Base-by-base conservation (phyloP, 2,797 vertebrate species). In the Chromis chromis region DNA sequence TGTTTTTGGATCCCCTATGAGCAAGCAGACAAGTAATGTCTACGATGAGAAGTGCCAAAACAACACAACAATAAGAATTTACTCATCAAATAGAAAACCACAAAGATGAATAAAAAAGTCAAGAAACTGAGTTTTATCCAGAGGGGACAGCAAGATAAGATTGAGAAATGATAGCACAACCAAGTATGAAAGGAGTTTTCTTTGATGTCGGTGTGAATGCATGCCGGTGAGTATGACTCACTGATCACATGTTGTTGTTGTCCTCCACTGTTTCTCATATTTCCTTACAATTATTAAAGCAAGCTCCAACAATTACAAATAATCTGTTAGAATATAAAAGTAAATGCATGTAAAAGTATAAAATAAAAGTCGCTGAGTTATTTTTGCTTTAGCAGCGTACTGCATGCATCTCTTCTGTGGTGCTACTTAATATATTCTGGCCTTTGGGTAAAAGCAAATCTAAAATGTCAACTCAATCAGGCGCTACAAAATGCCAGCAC, bases 191-290 rank as follows among this genome's bases (percentile, higher is more conserved):
- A 65, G 25, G 14, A 22, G 57, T 53, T 64, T 59, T 60, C 48
- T 61, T 67, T 79, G 77, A 84, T 73, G 70, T 67, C 48, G 40
- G 28, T 10, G 33, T 36, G 33, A 36, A 7, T 36, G 2, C 10
- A 1, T 7, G 33, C 7, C 10, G 33, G 33, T 36, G 10, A 12
- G 17, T 39, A 7, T 76, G 58, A 81, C 61, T 80, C 57, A 58
- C 17, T 59, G 22, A 56, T 62, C 67, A 49, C 55, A 25, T 59
- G 58, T 11, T 60, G 36, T 62, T 36, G 36, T 46, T 44, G 40
- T 69, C 55, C 11, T 0, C 0, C 31, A 22, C n/a, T 9, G 56
- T 53, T 63, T 79, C 31, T n/a, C 46, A 24, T 1, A 0, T 55
- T 65, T 19, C 13, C 57, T 50, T n/a, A 33, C 22, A 59, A 21